Evolutionary conservation across 2,797 vertebrate genomes (phyloP).

Genomic region (Pygocentrus nattereri): DNA sequence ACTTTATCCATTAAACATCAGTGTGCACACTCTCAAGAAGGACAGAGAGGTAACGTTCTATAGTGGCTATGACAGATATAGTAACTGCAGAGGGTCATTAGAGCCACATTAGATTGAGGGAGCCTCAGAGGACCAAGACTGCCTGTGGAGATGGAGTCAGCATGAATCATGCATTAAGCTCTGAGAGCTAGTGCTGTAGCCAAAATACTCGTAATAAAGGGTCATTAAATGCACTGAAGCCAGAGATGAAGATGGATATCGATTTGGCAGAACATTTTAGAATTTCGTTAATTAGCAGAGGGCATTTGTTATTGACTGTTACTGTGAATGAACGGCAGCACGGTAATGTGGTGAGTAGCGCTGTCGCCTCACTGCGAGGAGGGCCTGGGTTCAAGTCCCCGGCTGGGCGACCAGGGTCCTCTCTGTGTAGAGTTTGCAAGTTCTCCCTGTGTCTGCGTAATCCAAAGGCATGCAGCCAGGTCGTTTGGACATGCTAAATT

Average conservation of each 20-base stretch:
- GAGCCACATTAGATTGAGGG: conserved; percentile 28
- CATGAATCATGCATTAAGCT: conserved; percentile 52
- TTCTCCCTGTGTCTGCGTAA: too few relatives aligned
- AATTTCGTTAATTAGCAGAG: conserved; percentile 25
- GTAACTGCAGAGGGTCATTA: conserved; percentile 47
- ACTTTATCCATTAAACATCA: conserved; percentile 29
- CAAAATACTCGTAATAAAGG: conserved; percentile 38
- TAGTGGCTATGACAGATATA: conserved; percentile 48
- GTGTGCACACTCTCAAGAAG: conserved; percentile 6
- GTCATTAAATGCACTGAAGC: conserved; percentile 23
- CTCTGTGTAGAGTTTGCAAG: too few relatives aligned
- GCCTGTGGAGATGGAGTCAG: conserved; percentile 44
- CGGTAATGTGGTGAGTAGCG: too few relatives aligned
- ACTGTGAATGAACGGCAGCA: too few relatives aligned
- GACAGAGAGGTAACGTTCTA: conserved; percentile 27
- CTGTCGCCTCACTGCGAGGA: too few relatives aligned
- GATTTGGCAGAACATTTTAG: not conserved
- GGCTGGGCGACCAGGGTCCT: too few relatives aligned
- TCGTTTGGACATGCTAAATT: too few relatives aligned
- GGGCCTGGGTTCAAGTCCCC: too few relatives aligned
- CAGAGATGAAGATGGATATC: not conserved
- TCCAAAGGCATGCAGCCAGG: too few relatives aligned
- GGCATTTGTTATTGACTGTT: not conserved
- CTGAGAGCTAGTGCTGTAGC: conserved; percentile 28
- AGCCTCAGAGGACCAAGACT: conserved; percentile 15